Conservation (phyloP, 2,113 vertebrate genomes). For the Lathamus discolor region DNA sequence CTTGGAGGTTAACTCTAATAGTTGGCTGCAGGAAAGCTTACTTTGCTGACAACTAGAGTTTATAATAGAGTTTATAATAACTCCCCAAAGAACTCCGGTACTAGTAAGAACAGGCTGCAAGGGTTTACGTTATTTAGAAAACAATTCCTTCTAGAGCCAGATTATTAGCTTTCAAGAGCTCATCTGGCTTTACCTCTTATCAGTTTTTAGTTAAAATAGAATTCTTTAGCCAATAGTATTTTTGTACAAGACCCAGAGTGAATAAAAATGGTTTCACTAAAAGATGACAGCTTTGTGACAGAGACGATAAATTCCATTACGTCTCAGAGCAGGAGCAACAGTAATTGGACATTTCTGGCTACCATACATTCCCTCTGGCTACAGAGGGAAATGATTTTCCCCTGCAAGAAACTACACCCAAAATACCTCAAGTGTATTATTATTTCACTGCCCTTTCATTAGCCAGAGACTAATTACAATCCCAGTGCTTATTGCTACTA, state of each 20-base stretch:
- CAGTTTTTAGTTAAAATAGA: neutral
- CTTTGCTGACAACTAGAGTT: slow-evolving; percentile 25
- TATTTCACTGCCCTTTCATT: neutral
- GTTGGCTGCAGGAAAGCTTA: slow-evolving; percentile 49
- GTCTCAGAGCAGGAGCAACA: neutral
- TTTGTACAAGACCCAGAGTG: neutral
- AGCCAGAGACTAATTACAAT: neutral
- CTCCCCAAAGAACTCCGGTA: neutral
- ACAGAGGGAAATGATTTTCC: neutral
- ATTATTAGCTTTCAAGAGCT: neutral
- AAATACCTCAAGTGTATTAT: neutral
- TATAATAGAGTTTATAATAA: slow-evolving; percentile 49
- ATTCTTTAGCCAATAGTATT: neutral
- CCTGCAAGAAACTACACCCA: neutral
- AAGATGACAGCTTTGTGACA: neutral
- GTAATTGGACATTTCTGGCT: neutral
- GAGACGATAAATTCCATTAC: neutral
- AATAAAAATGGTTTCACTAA: neutral
- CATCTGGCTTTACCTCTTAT: neutral
- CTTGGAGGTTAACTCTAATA: slow-evolving; percentile 17
- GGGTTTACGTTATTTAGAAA: slow-evolving; percentile 11
- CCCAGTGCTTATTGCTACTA: neutral
- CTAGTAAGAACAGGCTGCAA: neutral
- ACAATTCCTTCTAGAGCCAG: slow-evolving; percentile 1
- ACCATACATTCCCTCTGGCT: neutral